These are phyloP conservation scores for Ceratosolen solmsi DNA, from an alignment of 1,140 invertebrate species.

Conservation along the genomic window DNA sequence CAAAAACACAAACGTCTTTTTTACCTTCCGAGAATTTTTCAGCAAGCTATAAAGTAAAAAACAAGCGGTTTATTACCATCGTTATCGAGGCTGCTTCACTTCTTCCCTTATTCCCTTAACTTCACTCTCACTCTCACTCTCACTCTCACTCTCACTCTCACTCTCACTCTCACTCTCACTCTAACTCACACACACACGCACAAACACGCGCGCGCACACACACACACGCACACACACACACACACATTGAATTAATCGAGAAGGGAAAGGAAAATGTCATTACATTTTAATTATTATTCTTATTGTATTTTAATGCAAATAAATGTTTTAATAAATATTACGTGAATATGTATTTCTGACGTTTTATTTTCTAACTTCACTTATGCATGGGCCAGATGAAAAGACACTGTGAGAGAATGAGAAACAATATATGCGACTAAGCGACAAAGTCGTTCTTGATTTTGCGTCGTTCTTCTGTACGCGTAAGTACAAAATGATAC, in stretches of 20 bases:
- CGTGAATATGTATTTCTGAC: too few relatives aligned
- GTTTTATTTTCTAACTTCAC: not conserved
- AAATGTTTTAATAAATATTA: too few relatives aligned
- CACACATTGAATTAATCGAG: too few relatives aligned
- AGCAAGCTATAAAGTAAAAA: constrained; percentile 31
- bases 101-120: not conserved
- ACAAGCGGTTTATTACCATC: constrained; percentile 50
- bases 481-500: not conserved
- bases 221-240: too few relatives aligned
- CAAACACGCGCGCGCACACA: too few relatives aligned
- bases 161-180: too few relatives aligned
- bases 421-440: not conserved
- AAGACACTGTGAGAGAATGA: not conserved
- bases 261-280: too few relatives aligned
- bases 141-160: too few relatives aligned
- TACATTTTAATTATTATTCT: too few relatives aligned
- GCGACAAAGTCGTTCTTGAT: constrained; percentile 10
- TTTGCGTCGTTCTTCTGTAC: not conserved
- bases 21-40: constrained; percentile 52
- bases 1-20: constrained; percentile 38
- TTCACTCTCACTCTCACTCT: not conserved
- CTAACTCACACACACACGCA: too few relatives aligned
- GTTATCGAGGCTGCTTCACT: constrained; percentile 29
- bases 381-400: not conserved
- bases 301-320: too few relatives aligned